Evolutionary conservation across 2,113 vertebrate genomes (phyloP), one percentile per base, ranked within the genome.

Genomic region (Salvelinus fontinalis): DNA sequence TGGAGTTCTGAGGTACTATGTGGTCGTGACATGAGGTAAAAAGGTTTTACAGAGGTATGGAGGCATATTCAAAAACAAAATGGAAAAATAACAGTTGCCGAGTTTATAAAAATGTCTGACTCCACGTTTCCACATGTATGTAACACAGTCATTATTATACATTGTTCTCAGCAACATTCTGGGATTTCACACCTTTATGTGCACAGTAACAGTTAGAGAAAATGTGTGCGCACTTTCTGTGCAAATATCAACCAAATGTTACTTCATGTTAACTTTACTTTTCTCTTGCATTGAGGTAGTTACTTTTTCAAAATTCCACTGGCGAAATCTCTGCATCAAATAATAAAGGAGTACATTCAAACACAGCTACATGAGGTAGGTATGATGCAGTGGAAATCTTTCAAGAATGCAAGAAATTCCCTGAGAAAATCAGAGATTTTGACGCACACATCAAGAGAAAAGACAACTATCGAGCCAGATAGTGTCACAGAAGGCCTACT

Each of bases 351-450:
- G 92, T 95, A 96, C 95, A 95, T 95, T 95, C 95, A 94, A 95
- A 94, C 95, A 93, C 94, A 92, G 91, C 92, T 94, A 92, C 93
- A 94, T 95, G 95, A 96, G 95, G 95, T 96, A 96, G 95, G 94
- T 94, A 90, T 91, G 91, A 93, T 92, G 91, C 87, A 93, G 94
- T 88, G n/a, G 6, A 62, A 62, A 11, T 24, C 2, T 86, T 84
- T 86, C 76, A 85, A 85, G 79, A 94, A 94, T 83, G 87, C 79
- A 81, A 93, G 92, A 92, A 94, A 94, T 95, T 96, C 95, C 95
- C 95, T 96, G 95, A 96, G 95, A 96, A 87, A 87, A 93, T 92
- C 60, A 62, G 57, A 78, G 79, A 82, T 77, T 77, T 77, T 66
- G 84, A 78, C 70, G 80, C 82, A 75, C 79, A 78, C 68, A 81